A percentile compares a stretch with the other conserved stretches of the same genome.
Evolutionary conservation across 2,797 vertebrate species (phyloP).

Genomic region (Fistularia commersonii): DNA sequence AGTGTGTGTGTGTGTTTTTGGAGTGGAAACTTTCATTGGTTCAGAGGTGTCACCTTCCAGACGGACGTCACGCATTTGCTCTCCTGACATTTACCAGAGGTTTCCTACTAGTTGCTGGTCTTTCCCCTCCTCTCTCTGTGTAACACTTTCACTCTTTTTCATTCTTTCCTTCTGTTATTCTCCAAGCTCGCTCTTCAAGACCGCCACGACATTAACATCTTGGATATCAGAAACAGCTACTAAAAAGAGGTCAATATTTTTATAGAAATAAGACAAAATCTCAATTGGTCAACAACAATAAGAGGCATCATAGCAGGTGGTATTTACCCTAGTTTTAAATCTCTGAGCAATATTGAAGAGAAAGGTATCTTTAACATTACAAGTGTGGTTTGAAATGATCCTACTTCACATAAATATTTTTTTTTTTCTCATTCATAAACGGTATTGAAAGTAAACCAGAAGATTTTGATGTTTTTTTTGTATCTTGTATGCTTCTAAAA

Average conservation of each 20-base stretch:
- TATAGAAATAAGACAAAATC: no score
- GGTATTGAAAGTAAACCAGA: no score
- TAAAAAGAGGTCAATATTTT: not conserved
- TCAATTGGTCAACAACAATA: no score
- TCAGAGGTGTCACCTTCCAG: conserved; percentile 63
- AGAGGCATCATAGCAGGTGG: no score
- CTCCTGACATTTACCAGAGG: conserved; percentile 62
- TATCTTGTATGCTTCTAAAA: no score
- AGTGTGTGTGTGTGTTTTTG: conserved; percentile 31
- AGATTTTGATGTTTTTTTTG: no score
- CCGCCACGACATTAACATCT: not conserved
- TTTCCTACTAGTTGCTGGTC: conserved; percentile 46
- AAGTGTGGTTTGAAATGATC: no score
- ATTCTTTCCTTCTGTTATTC: conserved; percentile 11
- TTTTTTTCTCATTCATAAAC: no score
- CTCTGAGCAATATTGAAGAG: no score
- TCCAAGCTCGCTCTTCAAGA: conserved; percentile 1
- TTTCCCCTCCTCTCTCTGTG: conserved; percentile 34
- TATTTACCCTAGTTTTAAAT: no score
- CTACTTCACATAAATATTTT: no score
- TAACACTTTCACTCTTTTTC: conserved; percentile 24
- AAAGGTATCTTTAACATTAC: no score
- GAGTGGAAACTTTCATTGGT: conserved; percentile 67
- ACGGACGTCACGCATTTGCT: conserved; percentile 52
- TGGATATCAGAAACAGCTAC: not conserved